These are phyloP conservation scores for Cherax destructor DNA, from an alignment of 1,140 invertebrate genomes.

Conservation along the genomic window DNA sequence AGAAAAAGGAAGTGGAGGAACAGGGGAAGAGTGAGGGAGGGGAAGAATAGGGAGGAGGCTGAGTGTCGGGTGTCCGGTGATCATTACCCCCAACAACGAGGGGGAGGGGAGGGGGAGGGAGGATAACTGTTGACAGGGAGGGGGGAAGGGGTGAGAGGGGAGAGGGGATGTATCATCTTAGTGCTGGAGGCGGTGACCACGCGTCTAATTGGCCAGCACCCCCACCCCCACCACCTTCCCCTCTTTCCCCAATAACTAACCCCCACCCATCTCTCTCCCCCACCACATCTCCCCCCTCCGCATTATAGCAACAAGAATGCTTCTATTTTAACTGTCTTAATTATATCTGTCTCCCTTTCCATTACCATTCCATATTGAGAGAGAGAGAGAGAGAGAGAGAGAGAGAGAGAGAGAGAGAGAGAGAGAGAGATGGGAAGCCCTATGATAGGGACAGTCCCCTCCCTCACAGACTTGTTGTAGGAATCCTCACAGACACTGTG, in stretches of 20 bases:
- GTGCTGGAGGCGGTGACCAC: conserved; percentile 29
- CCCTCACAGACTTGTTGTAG: too few relatives aligned
- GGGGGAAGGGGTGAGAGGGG: not conserved
- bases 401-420: too few relatives aligned
- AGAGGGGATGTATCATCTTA: conserved; percentile 46
- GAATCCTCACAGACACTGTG: too few relatives aligned
- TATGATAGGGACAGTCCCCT: too few relatives aligned
- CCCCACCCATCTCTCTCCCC: not conserved
- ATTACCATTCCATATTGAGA: not conserved
- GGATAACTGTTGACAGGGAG: not conserved
- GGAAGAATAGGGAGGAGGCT: too few relatives aligned
- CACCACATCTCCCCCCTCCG: too few relatives aligned
- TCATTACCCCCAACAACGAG: conserved; percentile 15
- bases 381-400: too few relatives aligned
- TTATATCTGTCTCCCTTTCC: too few relatives aligned
- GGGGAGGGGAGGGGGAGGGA: not conserved
- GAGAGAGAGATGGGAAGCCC: too few relatives aligned
- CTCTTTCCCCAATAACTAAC: not conserved
- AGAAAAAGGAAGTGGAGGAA: not conserved
- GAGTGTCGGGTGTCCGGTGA: conserved; percentile 36
- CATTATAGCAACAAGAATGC: too few relatives aligned
- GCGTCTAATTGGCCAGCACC: conserved; percentile 51
- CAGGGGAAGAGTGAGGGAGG: not conserved
- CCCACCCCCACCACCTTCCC: not conserved
- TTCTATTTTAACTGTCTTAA: too few relatives aligned